Conservation (phyloP, 2,113 vertebrate genomes). For the Daboia siamensis region DNA sequence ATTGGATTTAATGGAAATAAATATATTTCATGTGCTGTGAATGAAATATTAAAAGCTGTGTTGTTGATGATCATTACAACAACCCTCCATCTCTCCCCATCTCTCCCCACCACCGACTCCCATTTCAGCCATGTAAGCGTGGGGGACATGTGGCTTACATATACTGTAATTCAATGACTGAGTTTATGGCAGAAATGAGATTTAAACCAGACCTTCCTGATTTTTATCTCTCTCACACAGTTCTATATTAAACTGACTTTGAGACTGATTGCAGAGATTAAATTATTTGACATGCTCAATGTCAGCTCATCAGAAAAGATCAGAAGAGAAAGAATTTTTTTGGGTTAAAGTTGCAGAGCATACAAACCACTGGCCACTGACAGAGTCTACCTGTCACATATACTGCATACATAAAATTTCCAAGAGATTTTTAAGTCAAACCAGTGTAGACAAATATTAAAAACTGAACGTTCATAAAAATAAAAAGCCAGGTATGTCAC, state of each 20-base stretch:
- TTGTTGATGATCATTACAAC: not conserved
- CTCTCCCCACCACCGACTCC: not conserved
- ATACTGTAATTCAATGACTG: not conserved
- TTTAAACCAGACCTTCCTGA: not conserved
- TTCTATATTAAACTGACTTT: not conserved
- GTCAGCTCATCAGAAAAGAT: not conserved
- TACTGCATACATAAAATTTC: not conserved
- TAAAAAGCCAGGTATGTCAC: constrained; percentile 8
- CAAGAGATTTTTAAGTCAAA: not conserved
- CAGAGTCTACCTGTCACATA: not conserved
- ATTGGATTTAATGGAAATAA: not conserved
- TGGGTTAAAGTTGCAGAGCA: not conserved
- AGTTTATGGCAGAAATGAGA: not conserved
- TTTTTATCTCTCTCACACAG: not conserved
- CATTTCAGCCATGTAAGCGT: not conserved
- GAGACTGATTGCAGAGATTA: not conserved
- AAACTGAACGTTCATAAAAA: constrained; percentile 1
- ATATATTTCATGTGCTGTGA: not conserved
- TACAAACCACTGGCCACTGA: not conserved
- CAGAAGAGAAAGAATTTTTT: not conserved
- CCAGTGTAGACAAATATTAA: not conserved
- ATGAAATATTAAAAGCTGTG: not conserved
- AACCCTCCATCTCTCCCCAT: not conserved
- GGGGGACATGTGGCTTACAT: not conserved
- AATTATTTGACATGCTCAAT: not conserved